phyloP scores from a whole-genome alignment of 2,797 vertebrate genomes.

The Myotis planiceps region DNA sequence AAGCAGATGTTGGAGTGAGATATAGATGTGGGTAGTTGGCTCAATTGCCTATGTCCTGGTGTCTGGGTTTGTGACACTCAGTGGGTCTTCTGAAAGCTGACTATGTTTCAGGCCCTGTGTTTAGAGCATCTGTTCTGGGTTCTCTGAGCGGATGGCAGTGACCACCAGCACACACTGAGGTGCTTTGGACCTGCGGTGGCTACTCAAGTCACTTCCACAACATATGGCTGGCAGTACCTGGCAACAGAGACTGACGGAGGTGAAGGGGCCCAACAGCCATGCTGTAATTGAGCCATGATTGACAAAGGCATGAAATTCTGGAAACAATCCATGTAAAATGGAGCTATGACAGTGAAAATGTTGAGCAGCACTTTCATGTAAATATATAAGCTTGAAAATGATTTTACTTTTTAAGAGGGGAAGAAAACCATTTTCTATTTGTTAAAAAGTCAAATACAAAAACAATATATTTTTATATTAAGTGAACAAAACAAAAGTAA shows the following conservation, averaged over 20 bases:
- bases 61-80: not conserved
- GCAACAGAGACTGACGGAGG: constrained; percentile 75
- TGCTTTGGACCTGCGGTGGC: constrained; percentile 40
- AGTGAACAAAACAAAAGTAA: constrained; percentile 62
- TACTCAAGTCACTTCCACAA: constrained; percentile 73
- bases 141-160: constrained; percentile 67
- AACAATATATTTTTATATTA: constrained; percentile 33
- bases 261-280: constrained; percentile 74
- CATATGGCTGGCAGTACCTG: constrained; percentile 81
- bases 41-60: not conserved
- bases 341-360: not conserved
- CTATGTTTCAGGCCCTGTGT: constrained; percentile 61
- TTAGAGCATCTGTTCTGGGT: constrained; percentile 75
- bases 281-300: constrained; percentile 80
- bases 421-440: not conserved
- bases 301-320: constrained; percentile 65
- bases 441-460: constrained; percentile 69
- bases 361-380: not conserved
- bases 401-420: constrained; percentile 25
- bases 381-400: not conserved
- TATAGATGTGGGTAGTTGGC: not conserved
- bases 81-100: constrained; percentile 62
- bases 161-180: constrained; percentile 47
- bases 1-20: not conserved
- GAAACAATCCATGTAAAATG: constrained; percentile 71